Percentiles rank a stretch among this genome's conserved stretches.
Evolutionary conservation across 2,797 vertebrate species (phyloP).

Genomic region (Synanceia verrucosa): DNA sequence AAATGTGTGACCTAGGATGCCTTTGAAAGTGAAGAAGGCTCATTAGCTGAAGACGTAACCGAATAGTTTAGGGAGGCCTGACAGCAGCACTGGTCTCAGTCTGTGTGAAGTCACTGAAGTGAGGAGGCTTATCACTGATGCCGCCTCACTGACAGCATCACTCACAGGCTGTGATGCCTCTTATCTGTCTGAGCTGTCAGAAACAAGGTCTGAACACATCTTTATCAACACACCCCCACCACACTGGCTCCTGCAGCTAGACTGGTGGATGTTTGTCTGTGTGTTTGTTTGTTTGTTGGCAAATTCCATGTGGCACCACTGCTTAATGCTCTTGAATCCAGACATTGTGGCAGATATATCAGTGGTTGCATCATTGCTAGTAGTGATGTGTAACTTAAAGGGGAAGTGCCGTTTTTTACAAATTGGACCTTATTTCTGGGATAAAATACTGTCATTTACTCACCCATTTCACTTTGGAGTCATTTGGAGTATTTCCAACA

Average conservation of each 20-base stretch:
- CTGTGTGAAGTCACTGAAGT: conserved; percentile 2
- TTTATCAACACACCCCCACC: conserved; percentile 57
- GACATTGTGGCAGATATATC: conserved; percentile 18
- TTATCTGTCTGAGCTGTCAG: conserved; percentile 62
- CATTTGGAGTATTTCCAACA: no score
- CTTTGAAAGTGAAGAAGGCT: neutral
- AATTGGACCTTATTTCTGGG: no score
- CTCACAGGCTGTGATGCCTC: conserved; percentile 19
- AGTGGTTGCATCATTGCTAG: neutral
- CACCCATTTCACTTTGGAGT: no score
- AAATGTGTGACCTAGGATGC: no score
- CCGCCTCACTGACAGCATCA: conserved; percentile 32
- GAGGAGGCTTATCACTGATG: conserved; percentile 39
- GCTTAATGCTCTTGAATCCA: conserved; percentile 22
- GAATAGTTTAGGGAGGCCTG: neutral
- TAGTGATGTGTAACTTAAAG: neutral
- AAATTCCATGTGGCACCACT: conserved; percentile 36
- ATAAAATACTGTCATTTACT: no score
- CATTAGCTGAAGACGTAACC: neutral
- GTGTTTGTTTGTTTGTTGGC: conserved; percentile 22
- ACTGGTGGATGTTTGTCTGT: conserved; percentile 6
- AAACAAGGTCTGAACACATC: conserved; percentile 59
- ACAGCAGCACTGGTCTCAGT: neutral
- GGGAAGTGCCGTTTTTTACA: no score
- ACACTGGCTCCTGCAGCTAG: conserved; percentile 47